These are phyloP conservation scores for Nestor notabilis DNA, from an alignment of 2,113 vertebrate species.

Conservation along the genomic window DNA sequence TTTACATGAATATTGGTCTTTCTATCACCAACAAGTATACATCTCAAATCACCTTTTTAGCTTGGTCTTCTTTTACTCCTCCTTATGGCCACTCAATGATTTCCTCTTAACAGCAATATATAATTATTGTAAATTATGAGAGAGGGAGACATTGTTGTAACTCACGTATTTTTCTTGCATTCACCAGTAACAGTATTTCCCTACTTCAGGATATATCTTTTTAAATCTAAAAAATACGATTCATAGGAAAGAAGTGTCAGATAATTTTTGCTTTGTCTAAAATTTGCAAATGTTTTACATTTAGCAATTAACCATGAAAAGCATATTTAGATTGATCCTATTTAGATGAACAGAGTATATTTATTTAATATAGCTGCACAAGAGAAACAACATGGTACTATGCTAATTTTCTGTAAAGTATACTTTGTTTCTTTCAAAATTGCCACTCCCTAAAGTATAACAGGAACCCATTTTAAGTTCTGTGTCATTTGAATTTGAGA, in stretches of 20 bases:
- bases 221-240: neutral
- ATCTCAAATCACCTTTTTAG: neutral
- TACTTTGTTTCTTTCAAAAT: slow-evolving; percentile 11
- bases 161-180: neutral
- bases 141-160: neutral
- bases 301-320: slow-evolving; percentile 36
- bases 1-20: neutral
- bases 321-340: slow-evolving; percentile 1
- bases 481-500: slow-evolving; percentile 42
- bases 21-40: neutral
- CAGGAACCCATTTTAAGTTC: slow-evolving; percentile 29
- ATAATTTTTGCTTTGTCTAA: slow-evolving; percentile 41
- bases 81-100: neutral
- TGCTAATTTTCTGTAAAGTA: neutral
- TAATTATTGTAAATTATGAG: neutral
- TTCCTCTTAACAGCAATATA: neutral
- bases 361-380: neutral
- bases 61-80: neutral
- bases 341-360: neutral
- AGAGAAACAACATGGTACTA: neutral
- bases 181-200: slow-evolving; percentile 9
- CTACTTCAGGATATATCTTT: slow-evolving; percentile 48
- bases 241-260: slow-evolving; percentile 40
- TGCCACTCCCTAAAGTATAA: slow-evolving; percentile 26
- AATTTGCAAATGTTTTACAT: slow-evolving; percentile 43